Evolutionary conservation across 2,113 vertebrate genomes (phyloP), one percentile per base, ranked within the genome.

Genomic region (Notothenia coriiceps): DNA sequence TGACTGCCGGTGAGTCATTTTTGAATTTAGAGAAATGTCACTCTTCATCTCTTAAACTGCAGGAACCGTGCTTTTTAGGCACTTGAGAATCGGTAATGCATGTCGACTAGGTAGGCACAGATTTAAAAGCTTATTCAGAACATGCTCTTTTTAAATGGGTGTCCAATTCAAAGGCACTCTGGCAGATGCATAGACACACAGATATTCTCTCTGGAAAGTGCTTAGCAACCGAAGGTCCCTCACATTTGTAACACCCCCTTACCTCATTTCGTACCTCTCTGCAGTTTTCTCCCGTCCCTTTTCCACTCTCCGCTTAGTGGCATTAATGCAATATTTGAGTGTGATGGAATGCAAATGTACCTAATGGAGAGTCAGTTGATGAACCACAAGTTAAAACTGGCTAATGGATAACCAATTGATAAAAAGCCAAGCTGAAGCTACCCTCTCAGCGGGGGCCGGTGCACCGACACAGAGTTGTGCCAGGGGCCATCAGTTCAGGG

Each of bases 271-370:
- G 15, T 72, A 57, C 49, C 86, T 85, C 77, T 80, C 69, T 71
- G 78, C 73, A 33, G 44, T 65, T 46, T 49, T 49, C 35, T 64
- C 25, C 51, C 17, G 14, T 56, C 70, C 10, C 20, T 40, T 63
- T 22, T 51, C 80, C 62, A 7, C 63, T 10, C 72, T 83, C 64
- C 51, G 82, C 73, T 74, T 79, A 54, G 70, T 79, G 54, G 29
- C 68, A 63, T 89, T 82, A 56, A 81, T 86, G 85, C 54, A 77
- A 81, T 40, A 83, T 86, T 87, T 76, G 33, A 85, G 51, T 72
- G 43, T 80, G 88, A 77, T 90, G 89, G 77, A 90, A 94, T 93
- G 90, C 83, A 90, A 87, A 92, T 92, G 82, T 83, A 68, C 9
- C 44, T 84, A 89, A 91, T 89, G 88, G 82, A 83, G 79, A 74